Evolutionary conservation across 30 jellyfish, hydroid and myxozoan genomes (phyloP).

Genomic region (Chironex yamaguchii): DNA sequence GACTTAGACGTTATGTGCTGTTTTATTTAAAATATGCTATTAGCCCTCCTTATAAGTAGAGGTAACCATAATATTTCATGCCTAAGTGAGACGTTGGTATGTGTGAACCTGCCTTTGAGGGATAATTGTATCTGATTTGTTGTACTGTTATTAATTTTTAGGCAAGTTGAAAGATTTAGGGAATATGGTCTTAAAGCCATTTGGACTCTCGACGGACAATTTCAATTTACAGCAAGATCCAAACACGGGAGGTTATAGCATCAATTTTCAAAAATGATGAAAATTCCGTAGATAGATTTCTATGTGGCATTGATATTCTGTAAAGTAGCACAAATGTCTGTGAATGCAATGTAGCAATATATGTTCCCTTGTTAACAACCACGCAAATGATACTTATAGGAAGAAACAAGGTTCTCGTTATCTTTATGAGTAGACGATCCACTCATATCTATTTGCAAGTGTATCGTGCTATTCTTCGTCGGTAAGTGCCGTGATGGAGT

Average conservation of each 20-base stretch:
- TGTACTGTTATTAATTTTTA: constrained; percentile 24
- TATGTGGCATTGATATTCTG: too few relatives aligned
- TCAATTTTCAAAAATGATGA: constrained; percentile 88
- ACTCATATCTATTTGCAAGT: too few relatives aligned
- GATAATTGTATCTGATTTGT: not conserved
- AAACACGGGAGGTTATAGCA: constrained; percentile 94
- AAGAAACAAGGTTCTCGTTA: too few relatives aligned
- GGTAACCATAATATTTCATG: not conserved
- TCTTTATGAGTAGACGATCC: too few relatives aligned
- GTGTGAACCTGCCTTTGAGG: not conserved
- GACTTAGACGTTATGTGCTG: not conserved
- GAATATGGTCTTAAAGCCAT: constrained; percentile 95
- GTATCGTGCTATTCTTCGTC: too few relatives aligned
- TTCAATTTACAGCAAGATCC: constrained; percentile 95
- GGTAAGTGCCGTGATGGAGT: too few relatives aligned
- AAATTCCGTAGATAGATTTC: too few relatives aligned
- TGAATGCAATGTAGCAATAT: too few relatives aligned
- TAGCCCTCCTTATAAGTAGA: not conserved
- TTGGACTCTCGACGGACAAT: constrained; percentile 97
- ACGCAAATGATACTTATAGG: too few relatives aligned
- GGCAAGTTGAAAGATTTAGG: constrained; percentile 97
- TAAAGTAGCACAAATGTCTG: too few relatives aligned
- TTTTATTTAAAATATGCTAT: not conserved
- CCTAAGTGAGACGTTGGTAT: not conserved
- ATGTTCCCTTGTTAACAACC: too few relatives aligned